Evolutionary conservation across 2,888 invertebrate species (phyloP).

Genomic region (Alitta virens): DNA sequence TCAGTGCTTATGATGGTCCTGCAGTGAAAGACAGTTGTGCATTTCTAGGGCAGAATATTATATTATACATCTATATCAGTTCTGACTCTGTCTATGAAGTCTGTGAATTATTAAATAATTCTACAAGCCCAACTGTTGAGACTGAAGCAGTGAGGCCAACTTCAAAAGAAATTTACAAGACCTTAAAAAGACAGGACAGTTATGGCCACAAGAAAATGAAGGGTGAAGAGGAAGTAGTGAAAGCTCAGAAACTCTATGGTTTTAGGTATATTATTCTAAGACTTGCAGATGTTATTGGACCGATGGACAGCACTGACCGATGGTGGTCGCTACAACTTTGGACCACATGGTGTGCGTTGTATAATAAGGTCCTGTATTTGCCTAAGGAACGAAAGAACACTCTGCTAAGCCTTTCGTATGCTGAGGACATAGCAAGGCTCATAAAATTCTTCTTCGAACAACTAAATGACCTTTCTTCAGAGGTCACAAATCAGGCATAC

Average conservation of each 20-base stretch:
- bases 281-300: slow-evolving; percentile 58
- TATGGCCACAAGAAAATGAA: slow-evolving; percentile 58
- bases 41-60: slow-evolving; percentile 45
- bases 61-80: slow-evolving; percentile 57
- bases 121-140: slow-evolving; percentile 36
- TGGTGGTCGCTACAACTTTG: slow-evolving; percentile 59
- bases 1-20: slow-evolving; percentile 55
- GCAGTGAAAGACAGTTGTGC: slow-evolving; percentile 48
- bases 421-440: slow-evolving; percentile 54
- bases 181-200: slow-evolving; percentile 45
- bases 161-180: slow-evolving; percentile 34
- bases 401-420: slow-evolving; percentile 55
- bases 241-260: slow-evolving; percentile 27
- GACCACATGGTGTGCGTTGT: slow-evolving; percentile 46
- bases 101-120: slow-evolving; percentile 36
- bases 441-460: slow-evolving; percentile 28
- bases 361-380: slow-evolving; percentile 41
- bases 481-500: slow-evolving; percentile 43
- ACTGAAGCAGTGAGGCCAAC: slow-evolving; percentile 54
- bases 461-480: neutral
- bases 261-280: slow-evolving; percentile 53
- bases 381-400: slow-evolving; percentile 39
- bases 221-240: slow-evolving; percentile 50
- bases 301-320: slow-evolving; percentile 57
- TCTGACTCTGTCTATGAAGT: slow-evolving; percentile 60